Conservation (phyloP, 2,888 invertebrate genomes). For the Unio pictorum region DNA sequence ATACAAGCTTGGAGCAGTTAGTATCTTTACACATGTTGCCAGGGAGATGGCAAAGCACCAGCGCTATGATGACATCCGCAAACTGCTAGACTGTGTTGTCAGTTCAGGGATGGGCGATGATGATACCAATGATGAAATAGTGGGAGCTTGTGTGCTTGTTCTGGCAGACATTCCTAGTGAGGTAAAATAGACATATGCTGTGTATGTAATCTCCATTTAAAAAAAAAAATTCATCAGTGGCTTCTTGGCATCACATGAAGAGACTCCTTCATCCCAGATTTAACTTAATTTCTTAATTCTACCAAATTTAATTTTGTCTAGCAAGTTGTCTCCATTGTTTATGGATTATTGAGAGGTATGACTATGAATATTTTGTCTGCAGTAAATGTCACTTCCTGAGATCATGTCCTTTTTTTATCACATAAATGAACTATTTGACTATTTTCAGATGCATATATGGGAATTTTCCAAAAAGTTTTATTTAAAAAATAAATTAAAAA, state of each 20-base stretch:
- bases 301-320: no score
- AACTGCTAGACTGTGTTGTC: conserved; percentile 58
- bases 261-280: no score
- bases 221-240: not conserved
- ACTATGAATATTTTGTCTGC: no score
- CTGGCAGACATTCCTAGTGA: conserved; percentile 61
- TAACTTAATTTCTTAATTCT: no score
- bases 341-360: no score
- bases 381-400: no score
- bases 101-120: conserved; percentile 56
- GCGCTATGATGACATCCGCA: conserved; percentile 51
- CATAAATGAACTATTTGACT: no score
- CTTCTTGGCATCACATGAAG: not conserved
- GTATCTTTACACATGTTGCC: conserved; percentile 61
- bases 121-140: conserved; percentile 65
- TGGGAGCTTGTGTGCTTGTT: conserved; percentile 64
- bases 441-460: no score
- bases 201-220: not conserved
- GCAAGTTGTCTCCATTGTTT: no score
- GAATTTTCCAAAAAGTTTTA: no score
- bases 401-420: no score
- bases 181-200: conserved; percentile 33
- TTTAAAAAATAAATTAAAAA: no score
- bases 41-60: conserved; percentile 58
- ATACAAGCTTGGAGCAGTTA: conserved; percentile 57